A percentile compares a stretch with the other conserved stretches of the same genome.
Evolutionary conservation across 2,113 vertebrate genomes (phyloP).

Genomic region (Oenanthe oenanthe): DNA sequence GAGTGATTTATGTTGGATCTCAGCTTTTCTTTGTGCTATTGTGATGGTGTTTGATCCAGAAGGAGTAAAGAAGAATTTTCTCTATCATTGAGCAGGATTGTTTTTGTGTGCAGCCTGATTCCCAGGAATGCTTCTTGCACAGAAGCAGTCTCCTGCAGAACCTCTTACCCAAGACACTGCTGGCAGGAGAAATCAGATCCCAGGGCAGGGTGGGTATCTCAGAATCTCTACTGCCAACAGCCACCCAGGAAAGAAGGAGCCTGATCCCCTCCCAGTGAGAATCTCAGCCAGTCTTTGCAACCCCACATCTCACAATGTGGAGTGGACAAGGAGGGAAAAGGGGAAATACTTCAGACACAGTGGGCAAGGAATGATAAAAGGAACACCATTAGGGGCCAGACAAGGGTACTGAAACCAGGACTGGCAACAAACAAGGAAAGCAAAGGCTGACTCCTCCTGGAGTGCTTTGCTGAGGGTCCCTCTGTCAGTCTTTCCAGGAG

Average conservation of each 20-base stretch:
- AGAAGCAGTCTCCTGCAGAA: neutral
- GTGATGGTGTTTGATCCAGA: neutral
- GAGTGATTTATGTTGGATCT: neutral
- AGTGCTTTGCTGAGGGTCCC: neutral
- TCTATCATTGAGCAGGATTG: neutral
- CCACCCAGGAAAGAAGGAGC: neutral
- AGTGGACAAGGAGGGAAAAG: neutral
- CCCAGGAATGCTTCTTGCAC: neutral
- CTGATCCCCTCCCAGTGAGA: neutral
- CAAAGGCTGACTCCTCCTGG: neutral
- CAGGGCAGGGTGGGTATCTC: neutral
- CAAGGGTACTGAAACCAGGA: neutral
- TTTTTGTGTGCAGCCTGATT: neutral
- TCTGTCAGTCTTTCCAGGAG: neutral
- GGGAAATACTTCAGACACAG: neutral
- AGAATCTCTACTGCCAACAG: neutral
- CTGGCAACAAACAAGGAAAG: neutral
- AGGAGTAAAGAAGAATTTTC: slow-evolving; percentile 9
- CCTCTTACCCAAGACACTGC: neutral
- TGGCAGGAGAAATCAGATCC: neutral
- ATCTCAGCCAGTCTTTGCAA: neutral
- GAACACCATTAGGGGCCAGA: neutral
- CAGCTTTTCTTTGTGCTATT: neutral
- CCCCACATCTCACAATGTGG: neutral
- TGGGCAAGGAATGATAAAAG: neutral